A percentile compares a stretch with the other conserved stretches of the same genome.
Conservation (phyloP, 2,888 invertebrate genomes). For the Ferrisia virgata region DNA sequence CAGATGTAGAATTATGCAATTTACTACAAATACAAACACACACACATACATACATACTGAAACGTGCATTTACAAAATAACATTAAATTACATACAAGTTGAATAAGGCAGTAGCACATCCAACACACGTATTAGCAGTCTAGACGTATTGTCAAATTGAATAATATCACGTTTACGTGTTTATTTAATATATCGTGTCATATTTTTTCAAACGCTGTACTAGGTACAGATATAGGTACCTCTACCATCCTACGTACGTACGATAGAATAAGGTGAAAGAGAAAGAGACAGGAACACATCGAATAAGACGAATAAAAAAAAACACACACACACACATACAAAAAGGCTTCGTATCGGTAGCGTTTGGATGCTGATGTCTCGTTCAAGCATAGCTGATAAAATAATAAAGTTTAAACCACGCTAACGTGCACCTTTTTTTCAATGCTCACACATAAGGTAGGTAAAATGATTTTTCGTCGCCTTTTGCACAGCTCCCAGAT, state of each 20-base stretch:
- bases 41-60: too few species aligned
- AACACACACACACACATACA: too few species aligned
- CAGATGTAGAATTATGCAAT: too few species aligned
- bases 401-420: not conserved
- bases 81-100: too few species aligned
- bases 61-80: too few species aligned
- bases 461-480: not conserved
- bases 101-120: not conserved
- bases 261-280: too few species aligned
- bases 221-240: not conserved
- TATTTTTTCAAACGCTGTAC: not conserved
- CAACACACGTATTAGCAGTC: not conserved
- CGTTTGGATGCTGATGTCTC: not conserved
- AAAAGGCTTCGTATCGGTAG: not conserved
- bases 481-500: not conserved
- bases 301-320: not conserved
- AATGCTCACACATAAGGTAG: not conserved
- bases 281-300: not conserved
- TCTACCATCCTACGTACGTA: too few species aligned
- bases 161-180: slow-evolving; percentile 15
- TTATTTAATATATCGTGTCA: slow-evolving; percentile 1
- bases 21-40: too few species aligned
- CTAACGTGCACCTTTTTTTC: not conserved
- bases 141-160: slow-evolving; percentile 1
- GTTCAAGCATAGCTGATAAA: not conserved